These are phyloP conservation scores for Conops quadrifasciatus DNA, from an alignment of 2,888 invertebrate genomes.

Conservation along the genomic window DNA sequence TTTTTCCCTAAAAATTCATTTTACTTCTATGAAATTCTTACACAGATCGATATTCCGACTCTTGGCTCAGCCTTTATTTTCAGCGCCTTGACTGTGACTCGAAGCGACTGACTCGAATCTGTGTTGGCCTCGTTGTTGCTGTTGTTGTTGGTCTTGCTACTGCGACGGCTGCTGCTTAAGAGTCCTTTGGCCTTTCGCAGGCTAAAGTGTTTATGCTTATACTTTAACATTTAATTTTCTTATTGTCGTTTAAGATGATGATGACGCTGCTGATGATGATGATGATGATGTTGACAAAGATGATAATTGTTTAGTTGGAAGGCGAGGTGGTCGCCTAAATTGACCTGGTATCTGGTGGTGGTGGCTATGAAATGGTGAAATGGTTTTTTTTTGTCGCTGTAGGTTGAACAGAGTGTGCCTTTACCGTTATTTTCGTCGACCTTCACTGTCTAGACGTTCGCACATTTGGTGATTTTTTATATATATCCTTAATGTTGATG, in stretches of 20 bases:
- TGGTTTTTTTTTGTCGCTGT: background rate
- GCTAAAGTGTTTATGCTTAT: background rate
- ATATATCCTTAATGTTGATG: background rate
- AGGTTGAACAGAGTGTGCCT: conserved; percentile 26
- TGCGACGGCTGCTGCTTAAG: too few species aligned
- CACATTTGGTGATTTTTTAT: conserved; percentile 52
- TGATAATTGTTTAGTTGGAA: too few species aligned
- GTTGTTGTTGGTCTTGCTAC: too few species aligned
- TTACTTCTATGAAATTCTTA: too few species aligned
- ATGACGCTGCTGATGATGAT: too few species aligned
- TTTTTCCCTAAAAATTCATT: too few species aligned
- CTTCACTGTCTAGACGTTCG: conserved; percentile 54
- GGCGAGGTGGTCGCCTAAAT: too few species aligned
- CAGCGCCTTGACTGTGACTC: background rate
- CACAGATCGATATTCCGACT: too few species aligned
- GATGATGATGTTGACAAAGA: too few species aligned
- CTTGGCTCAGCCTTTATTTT: too few species aligned
- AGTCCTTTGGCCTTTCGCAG: background rate
- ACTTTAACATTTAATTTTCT: background rate
- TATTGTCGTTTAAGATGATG: too few species aligned
- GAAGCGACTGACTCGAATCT: background rate
- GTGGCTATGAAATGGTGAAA: background rate
- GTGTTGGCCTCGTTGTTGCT: background rate
- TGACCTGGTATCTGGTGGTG: background rate
- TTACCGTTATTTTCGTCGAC: conserved; percentile 49